Evolutionary conservation across 2,113 vertebrate genomes (phyloP), one percentile per base, ranked within the genome.

Genomic region (Misgurnus anguillicaudatus): DNA sequence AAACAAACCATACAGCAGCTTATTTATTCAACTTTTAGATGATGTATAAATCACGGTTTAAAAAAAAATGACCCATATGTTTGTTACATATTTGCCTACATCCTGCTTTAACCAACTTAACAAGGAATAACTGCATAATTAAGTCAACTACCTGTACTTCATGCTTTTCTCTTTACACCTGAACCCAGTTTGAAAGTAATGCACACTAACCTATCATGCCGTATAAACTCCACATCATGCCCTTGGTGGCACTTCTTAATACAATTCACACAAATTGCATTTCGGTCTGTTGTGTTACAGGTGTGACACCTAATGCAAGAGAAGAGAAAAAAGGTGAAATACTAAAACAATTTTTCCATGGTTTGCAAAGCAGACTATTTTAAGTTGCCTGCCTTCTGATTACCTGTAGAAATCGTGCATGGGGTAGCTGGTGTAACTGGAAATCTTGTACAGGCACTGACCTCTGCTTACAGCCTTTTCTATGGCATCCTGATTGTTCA

Each of bases 371-470:
- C 71, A 74, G 14, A 74, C 41, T 9, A 19, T 45, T 36, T 63
- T 5, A n/a, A 9, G 8, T 36, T 31, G 45, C 58, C 45, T 48
- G 60, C 73, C 9, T 74, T 75, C 58, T 36, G 24, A 13, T 93
- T 96, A 99, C 98, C 98, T 98, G 96, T 99, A 99, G 91, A 99
- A 99, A 93, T 99, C 98, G 91, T 99, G 98, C 98, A 99, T 99
- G 80, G 98, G 98, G 82, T 99, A 99, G 94, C 98, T 99, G 95
- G 98, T 99, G 89, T 99, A 99, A 94, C 98, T 99, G 81, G 98
- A 99, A 91, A 99, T 99, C 94, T 99, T 99, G 90, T 99, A 99
- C 91, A 99, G 93, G 93, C 98, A 99, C 90, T 99, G 98, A 93
- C 98, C 98, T 96, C 98, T 96, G 90, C 95, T 98, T 89, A 99